Percentiles rank a stretch among this genome's conserved stretches.
Evolutionary conservation across 2,113 vertebrate species (phyloP).

Genomic region (Larimichthys polyactis): DNA sequence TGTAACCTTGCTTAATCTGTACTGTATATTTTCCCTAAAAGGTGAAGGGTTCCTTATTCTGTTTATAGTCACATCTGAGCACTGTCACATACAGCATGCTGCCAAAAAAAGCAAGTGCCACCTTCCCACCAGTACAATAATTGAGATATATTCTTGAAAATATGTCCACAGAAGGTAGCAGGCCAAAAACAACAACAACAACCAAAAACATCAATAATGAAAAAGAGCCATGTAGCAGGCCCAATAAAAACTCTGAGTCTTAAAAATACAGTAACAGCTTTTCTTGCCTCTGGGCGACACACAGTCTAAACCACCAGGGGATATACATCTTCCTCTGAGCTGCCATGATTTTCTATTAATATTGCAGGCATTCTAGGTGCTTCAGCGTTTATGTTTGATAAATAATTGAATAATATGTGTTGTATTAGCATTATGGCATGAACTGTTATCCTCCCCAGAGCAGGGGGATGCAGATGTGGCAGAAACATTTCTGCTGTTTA

Average conservation of each 20-base stretch:
- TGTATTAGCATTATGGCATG: conserved; percentile 17
- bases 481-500: conserved; percentile 52
- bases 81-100: background rate
- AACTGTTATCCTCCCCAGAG: conserved; percentile 14
- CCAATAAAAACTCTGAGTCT: conserved; percentile 14
- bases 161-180: background rate
- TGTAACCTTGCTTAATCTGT: background rate
- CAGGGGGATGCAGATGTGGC: conserved; percentile 34
- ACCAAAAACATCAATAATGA: conserved; percentile 26
- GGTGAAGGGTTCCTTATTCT: background rate
- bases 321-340: conserved; percentile 25
- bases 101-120: background rate
- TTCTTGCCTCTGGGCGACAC: conserved; percentile 33
- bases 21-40: background rate
- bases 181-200: background rate
- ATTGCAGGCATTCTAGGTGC: conserved; percentile 44
- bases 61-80: background rate
- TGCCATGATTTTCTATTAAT: conserved; percentile 43
- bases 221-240: conserved; percentile 17
- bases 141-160: background rate
- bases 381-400: conserved; percentile 37
- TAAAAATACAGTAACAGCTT: conserved; percentile 31
- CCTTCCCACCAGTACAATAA: background rate
- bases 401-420: conserved; percentile 51
- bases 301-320: conserved; percentile 25